Conservation (phyloP, 2,797 vertebrate species). For the Yasuhikotakia modesta region DNA sequence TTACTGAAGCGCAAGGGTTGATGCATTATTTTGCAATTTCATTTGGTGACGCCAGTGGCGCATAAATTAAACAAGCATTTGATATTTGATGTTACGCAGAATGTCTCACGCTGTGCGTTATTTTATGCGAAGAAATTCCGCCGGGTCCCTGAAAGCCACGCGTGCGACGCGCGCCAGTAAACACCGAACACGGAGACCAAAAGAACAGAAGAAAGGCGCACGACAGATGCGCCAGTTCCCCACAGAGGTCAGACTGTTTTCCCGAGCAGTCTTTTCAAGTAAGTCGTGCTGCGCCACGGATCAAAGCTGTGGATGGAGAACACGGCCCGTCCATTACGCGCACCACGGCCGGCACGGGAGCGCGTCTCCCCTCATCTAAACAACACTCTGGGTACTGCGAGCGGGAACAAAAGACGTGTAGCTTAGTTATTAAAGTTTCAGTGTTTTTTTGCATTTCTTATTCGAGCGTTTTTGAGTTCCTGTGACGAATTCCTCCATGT, state of each 20-base stretch:
- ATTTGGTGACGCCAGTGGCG: no score
- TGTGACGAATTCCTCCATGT: slow-evolving; percentile 79
- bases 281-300: slow-evolving; percentile 74
- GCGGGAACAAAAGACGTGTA: slow-evolving; percentile 85
- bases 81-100: neutral
- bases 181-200: slow-evolving; percentile 50
- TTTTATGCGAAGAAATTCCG: slow-evolving; percentile 67
- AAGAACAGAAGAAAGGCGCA: slow-evolving; percentile 5
- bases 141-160: slow-evolving; percentile 41
- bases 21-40: no score
- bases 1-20: no score
- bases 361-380: slow-evolving; percentile 78
- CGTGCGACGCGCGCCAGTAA: slow-evolving; percentile 62
- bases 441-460: slow-evolving; percentile 70
- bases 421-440: slow-evolving; percentile 92
- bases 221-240: slow-evolving; percentile 45
- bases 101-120: slow-evolving; percentile 40
- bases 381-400: slow-evolving; percentile 84
- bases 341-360: slow-evolving; percentile 79
- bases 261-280: slow-evolving; percentile 55
- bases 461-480: slow-evolving; percentile 64
- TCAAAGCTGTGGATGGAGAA: slow-evolving; percentile 79
- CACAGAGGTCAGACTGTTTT: slow-evolving; percentile 56
- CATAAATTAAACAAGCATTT: no score
- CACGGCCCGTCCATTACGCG: slow-evolving; percentile 81